phyloP scores from a whole-genome alignment of 2,113 vertebrate genomes.

The Hystrix cristata region DNA sequence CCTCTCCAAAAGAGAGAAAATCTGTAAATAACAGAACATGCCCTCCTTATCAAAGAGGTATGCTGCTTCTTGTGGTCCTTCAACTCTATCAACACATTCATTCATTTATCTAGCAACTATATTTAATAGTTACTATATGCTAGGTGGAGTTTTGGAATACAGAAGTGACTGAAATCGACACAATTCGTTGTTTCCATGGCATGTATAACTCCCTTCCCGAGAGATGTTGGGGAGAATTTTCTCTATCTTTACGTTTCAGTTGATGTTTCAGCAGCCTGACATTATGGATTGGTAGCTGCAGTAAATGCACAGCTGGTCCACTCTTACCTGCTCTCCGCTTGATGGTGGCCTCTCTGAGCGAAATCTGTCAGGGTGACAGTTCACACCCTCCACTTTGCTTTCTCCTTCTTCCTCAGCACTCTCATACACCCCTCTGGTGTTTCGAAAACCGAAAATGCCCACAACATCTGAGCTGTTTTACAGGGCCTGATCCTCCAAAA shows the following conservation, averaged over 20 bases:
- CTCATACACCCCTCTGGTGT: not conserved
- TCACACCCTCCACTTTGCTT: not conserved
- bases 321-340: not conserved
- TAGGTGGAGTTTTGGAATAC: not conserved
- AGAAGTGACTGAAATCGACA: slow-evolving; percentile 10
- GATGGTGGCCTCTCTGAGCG: not conserved
- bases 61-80: not conserved
- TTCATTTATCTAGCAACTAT: not conserved
- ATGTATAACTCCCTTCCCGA: not conserved
- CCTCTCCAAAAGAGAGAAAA: not conserved
- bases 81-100: not conserved
- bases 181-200: not conserved
- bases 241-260: not conserved
- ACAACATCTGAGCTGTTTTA: not conserved
- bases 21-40: not conserved
- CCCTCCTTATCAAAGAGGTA: not conserved
- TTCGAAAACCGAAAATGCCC: not conserved
- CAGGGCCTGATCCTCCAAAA: not conserved
- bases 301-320: not conserved
- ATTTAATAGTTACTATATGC: not conserved
- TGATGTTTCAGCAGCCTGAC: not conserved
- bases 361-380: not conserved
- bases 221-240: not conserved
- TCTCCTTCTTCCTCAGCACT: not conserved
- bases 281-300: not conserved